Base-by-base conservation (phyloP, 2,888 invertebrate genomes). In the Metopia argyrocephala region DNA sequence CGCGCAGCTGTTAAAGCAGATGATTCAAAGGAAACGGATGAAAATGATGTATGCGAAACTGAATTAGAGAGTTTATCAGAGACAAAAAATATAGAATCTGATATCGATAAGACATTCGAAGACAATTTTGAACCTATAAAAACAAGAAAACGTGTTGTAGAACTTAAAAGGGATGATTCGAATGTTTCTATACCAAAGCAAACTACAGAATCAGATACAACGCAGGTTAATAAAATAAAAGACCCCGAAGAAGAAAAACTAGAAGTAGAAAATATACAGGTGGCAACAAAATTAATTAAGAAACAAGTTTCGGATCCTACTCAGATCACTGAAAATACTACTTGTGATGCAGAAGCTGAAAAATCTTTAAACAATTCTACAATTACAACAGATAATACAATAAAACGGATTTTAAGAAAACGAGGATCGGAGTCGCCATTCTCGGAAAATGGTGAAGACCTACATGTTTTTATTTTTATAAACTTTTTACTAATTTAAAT, bases 391-490 rank as follows among this genome's bases (percentile, higher is more conserved):
- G 78, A 78, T 20, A 27, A 20, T 20, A 54, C 21, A 54, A 18
- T 65, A 15, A 69, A 73, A 73, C 79, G 84, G 12, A 78, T 48
- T 21, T 74, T 83, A 75, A 79, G 84, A 68, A 84, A 83, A 73
- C 83, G 84, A 50, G 62, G 50, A 57, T 65, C 79, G 48, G 83
- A 82, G 31, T 78, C 84, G 48, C 79, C 83, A 62, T 78, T 65
- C 23, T 23, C 56, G 31, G 66, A 61, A 79, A 84, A 82, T 78
- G 82, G 84, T 84, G 78, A 82, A 81, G 65, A 76, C 71, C 74
- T 70, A 56, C 57, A 46, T 76, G 20, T 45, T 71, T 52, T 54
- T 18, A 21, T 56, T 56, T 12, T 46, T 69, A 21, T 38, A 1
- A 9, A 38, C 15, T 1, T 12, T 38, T 38, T 38, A 38, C 38